A percentile compares a stretch with the other conserved stretches of the same genome.
Evolutionary conservation across 2,888 invertebrate species (phyloP).

Genomic region (Pachymerium ferrugineum): DNA sequence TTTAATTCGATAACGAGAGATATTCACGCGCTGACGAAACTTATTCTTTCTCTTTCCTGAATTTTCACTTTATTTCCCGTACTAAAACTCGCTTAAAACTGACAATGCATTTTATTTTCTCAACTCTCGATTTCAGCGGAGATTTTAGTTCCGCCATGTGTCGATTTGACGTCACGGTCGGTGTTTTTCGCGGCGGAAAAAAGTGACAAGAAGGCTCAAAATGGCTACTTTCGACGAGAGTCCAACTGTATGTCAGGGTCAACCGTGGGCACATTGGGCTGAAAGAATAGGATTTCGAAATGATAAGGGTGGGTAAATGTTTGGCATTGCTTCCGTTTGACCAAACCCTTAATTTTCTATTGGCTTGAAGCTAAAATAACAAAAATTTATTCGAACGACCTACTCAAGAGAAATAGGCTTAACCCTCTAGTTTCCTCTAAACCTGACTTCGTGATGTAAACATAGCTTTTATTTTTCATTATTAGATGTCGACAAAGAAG

Average conservation of each 20-base stretch:
- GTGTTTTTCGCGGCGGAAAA: constrained; percentile 37
- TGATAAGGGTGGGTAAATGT: constrained; percentile 31
- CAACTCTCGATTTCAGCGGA: background rate
- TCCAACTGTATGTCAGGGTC: constrained; percentile 48
- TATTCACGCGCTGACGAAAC: background rate
- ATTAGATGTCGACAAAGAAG: constrained; percentile 33
- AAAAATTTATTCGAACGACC: constrained; percentile 5
- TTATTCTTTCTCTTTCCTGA: background rate
- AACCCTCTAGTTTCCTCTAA: constrained; percentile 9
- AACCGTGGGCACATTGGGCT: constrained; percentile 47
- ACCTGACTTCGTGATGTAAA: background rate
- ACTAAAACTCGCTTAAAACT: background rate
- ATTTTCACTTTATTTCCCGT: background rate
- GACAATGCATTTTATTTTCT: background rate
- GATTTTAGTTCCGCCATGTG: constrained; percentile 12
- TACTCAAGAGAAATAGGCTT: constrained; percentile 33
- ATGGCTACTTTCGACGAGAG: constrained; percentile 50
- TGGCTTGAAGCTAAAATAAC: constrained; percentile 5
- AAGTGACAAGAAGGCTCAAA: constrained; percentile 39
- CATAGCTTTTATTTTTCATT: background rate
- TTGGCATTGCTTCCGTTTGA: background rate
- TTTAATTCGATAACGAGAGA: constrained; percentile 9
- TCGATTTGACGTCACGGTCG: constrained; percentile 33
- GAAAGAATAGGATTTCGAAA: constrained; percentile 40
- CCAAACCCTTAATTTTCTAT: background rate